These are phyloP conservation scores for Nematostella vectensis DNA, from an alignment of 92 coral and sea anemone genomes.

Conservation along the genomic window DNA sequence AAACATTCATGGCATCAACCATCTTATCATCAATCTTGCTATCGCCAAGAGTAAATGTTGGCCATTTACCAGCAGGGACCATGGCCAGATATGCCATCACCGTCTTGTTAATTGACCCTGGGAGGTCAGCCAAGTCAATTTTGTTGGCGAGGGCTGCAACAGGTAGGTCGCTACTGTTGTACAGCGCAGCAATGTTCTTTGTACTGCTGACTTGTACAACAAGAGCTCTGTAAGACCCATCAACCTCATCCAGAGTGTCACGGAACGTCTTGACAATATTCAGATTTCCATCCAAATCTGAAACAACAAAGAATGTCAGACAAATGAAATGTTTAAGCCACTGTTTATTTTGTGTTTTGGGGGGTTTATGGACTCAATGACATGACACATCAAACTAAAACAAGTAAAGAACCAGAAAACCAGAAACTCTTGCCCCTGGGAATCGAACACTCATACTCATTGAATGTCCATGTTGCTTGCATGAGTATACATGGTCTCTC, in stretches of 20 bases:
- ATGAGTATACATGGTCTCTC: too few relatives aligned
- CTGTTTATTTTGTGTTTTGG: too few relatives aligned
- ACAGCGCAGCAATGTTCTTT: slow-evolving; percentile 9
- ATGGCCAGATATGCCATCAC: slow-evolving; percentile 45
- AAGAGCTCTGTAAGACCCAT: slow-evolving; percentile 30
- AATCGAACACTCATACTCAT: too few relatives aligned
- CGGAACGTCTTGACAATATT: slow-evolving; percentile 31
- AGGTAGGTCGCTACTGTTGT: slow-evolving; percentile 32
- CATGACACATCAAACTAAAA: neutral
- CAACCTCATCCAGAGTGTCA: slow-evolving; percentile 14
- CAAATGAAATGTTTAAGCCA: neutral
- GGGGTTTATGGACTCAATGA: too few relatives aligned
- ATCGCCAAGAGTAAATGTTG: slow-evolving; percentile 67
- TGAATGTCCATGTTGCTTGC: too few relatives aligned
- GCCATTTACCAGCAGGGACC: slow-evolving; percentile 37
- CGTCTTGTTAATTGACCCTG: slow-evolving; percentile 30
- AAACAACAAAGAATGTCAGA: slow-evolving; percentile 1
- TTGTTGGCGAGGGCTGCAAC: slow-evolving; percentile 29
- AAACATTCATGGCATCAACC: slow-evolving; percentile 68
- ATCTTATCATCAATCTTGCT: slow-evolving; percentile 14
- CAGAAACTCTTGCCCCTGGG: too few relatives aligned
- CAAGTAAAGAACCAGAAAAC: neutral
- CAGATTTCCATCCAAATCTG: slow-evolving; percentile 25
- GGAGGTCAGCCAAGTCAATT: slow-evolving; percentile 6
- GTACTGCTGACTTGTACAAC: slow-evolving; percentile 36